phyloP scores from a whole-genome alignment of 2,113 vertebrate species.

The Prunella fulvescens region DNA sequence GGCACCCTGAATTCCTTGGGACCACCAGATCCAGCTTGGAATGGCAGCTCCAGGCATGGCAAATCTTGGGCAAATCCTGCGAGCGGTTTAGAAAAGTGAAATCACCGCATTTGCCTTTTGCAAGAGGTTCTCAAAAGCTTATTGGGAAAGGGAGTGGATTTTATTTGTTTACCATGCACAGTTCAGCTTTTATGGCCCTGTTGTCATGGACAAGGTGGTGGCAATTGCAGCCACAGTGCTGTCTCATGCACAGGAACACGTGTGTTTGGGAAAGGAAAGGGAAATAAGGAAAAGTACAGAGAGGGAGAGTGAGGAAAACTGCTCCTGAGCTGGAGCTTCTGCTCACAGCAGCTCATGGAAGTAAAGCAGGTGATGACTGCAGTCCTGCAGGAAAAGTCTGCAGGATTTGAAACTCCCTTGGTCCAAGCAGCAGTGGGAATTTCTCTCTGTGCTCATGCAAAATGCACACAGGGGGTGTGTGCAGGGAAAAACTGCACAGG shows the following conservation, averaged over 20 bases:
- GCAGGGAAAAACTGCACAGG: neutral
- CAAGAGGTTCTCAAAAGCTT: neutral
- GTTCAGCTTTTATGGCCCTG: slow-evolving; percentile 4
- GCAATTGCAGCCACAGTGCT: neutral
- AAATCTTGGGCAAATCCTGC: rapidly evolving
- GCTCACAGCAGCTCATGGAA: neutral
- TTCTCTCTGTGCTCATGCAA: neutral
- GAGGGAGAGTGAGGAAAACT: neutral
- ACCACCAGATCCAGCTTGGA: neutral
- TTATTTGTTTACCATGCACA: neutral
- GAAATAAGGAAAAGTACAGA: neutral
- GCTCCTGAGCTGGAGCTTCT: neutral
- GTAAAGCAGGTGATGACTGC: rapidly evolving
- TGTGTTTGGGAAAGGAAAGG: neutral
- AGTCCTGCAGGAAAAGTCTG: neutral
- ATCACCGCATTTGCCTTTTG: neutral
- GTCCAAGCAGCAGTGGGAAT: neutral
- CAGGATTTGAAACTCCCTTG: neutral
- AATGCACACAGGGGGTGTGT: neutral
- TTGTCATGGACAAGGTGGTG: neutral
- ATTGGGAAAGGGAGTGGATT: neutral
- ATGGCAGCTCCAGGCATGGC: neutral
- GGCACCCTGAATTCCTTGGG: neutral
- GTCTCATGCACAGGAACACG: neutral
- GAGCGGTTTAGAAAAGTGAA: neutral